Base-by-base conservation (phyloP, 2,113 vertebrate species). In the Lagopus muta region DNA sequence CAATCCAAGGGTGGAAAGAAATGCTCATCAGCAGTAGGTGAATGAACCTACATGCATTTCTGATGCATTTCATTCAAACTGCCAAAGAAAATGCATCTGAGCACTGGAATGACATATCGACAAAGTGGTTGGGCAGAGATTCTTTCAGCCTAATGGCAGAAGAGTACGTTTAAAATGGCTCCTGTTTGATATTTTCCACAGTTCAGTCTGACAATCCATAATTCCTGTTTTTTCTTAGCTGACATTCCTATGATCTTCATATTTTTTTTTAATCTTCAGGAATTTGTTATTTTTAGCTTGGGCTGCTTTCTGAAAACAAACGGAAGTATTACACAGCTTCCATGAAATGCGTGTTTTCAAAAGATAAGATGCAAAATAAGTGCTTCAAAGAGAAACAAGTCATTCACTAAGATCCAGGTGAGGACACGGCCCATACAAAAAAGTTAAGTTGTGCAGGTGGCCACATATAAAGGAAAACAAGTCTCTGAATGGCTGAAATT, bases 361-460 rank as follows among this genome's bases (percentile, higher is more conserved):
- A 62, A 48, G 47, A 64, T 0, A 18, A 86, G 36, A 78, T 57
- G 57, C 34, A 79, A 89, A 90, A 67, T 1, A 0, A 71, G 74
- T 38, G 42, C 65, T 78, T 90, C 61, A 22, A 78, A 62, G 24
- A 86, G 52, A 93, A 72, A 45, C 79, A 25, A 96, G 48, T 82
- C 58, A 91, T 69, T 79, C 66, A 30, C 43, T 43, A 27, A 58
- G 36, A 84, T 87, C 62, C 70, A 75, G 76, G 90, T 78, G 69
- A 92, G 58, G 70, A 61, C 30, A 28, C 10, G 64, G 47, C 34
- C 19, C 40, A 11, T 5, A 91, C 74, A 87, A 87, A 92, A 24
- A 70, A 10, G 74, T 48, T 12, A 55, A 94, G 66, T 85, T 89
- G 8, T 70, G 81, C 89, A 92, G 89, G 82, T 93, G 89, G 87